Conservation (phyloP, 2,113 vertebrate genomes). For the Mormyrus lacerda region DNA sequence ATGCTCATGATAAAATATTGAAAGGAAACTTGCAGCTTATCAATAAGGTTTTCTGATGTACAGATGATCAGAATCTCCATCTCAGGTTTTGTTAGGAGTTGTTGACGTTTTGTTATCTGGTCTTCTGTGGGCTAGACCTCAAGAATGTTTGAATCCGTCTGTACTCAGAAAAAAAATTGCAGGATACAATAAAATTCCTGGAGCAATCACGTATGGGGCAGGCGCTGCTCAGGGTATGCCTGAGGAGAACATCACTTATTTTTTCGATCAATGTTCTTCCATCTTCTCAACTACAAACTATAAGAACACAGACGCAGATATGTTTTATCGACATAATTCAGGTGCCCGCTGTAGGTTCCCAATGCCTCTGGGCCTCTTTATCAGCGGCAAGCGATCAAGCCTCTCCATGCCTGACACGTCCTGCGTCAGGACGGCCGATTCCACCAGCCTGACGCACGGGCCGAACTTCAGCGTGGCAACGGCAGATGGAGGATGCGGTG, state of each 20-base stretch:
- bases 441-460: background rate
- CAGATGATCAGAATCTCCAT: background rate
- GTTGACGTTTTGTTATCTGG: background rate
- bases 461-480: background rate
- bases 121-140: background rate
- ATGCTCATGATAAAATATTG: background rate
- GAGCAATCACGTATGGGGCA: background rate
- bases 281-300: background rate
- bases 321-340: background rate
- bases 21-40: background rate
- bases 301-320: background rate
- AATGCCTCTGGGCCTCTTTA: background rate
- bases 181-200: background rate
- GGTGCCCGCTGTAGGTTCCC: background rate
- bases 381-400: background rate
- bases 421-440: background rate
- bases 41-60: background rate
- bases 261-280: background rate
- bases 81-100: background rate
- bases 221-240: background rate
- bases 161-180: background rate
- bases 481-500: background rate
- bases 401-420: background rate
- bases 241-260: background rate
- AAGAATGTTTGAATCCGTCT: background rate